These are phyloP conservation scores for Pollimyrus isidori DNA, from an alignment of 2,113 vertebrate genomes.

Conservation along the genomic window DNA sequence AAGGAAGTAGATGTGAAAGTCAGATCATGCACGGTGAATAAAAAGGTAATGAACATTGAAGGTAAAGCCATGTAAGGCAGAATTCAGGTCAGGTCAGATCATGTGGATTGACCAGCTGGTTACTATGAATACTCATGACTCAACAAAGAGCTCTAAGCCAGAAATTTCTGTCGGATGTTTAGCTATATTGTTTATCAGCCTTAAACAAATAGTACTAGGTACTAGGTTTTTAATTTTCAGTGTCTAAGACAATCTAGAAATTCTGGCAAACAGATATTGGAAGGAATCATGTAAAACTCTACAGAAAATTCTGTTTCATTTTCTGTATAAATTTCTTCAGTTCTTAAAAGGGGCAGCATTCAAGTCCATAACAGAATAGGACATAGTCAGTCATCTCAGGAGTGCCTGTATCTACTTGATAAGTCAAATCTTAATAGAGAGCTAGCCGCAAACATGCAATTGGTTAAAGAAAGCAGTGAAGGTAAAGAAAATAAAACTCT, in stretches of 20 bases:
- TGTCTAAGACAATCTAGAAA: neutral
- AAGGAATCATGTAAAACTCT: neutral
- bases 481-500: constrained; percentile 6
- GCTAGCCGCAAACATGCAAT: neutral
- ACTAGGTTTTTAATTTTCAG: neutral
- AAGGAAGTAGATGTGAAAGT: neutral
- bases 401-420: neutral
- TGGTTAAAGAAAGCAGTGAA: neutral
- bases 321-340: neutral
- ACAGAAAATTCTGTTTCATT: no score
- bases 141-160: neutral
- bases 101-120: neutral
- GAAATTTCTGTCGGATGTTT: neutral
- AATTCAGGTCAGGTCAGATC: neutral
- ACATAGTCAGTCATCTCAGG: neutral
- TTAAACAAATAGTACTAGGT: neutral
- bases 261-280: neutral
- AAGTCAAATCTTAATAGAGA: neutral
- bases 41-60: neutral
- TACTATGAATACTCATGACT: neutral
- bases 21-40: neutral
- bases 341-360: neutral
- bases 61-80: constrained; percentile 2
- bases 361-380: neutral
- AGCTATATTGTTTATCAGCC: neutral